phyloP scores from a whole-genome alignment of 2,113 vertebrate species.

The Nyctereutes procyonoides region DNA sequence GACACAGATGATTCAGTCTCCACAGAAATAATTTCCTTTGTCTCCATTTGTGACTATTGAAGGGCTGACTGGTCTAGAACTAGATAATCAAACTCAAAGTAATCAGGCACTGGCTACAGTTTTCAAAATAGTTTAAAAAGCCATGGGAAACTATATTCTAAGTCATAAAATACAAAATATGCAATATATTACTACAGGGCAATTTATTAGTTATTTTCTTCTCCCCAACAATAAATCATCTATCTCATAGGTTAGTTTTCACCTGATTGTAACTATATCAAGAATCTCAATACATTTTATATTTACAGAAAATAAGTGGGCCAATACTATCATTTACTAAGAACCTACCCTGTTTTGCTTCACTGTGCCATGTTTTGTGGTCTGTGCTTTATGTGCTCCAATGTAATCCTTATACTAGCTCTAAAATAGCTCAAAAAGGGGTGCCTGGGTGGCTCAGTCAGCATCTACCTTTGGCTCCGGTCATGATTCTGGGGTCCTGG shows the following conservation, averaged over 20 bases:
- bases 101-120: background rate
- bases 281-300: background rate
- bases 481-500: background rate
- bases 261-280: background rate
- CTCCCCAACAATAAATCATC: background rate
- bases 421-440: background rate
- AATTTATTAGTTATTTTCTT: background rate
- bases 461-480: background rate
- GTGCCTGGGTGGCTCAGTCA: background rate
- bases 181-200: background rate
- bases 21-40: background rate
- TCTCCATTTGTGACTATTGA: background rate
- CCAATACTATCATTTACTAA: background rate
- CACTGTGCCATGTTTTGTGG: background rate
- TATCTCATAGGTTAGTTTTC: background rate
- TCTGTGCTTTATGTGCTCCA: background rate
- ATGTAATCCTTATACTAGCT: background rate
- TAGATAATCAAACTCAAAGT: background rate
- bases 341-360: background rate
- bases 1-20: background rate
- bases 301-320: background rate
- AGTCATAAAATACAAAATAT: background rate
- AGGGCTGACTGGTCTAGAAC: background rate
- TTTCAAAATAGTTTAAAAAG: background rate
- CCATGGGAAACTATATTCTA: background rate